Percentiles rank a stretch among this genome's conserved stretches.
Conservation (phyloP, 2,888 invertebrate species). For the Polyommatus iphigenia region DNA sequence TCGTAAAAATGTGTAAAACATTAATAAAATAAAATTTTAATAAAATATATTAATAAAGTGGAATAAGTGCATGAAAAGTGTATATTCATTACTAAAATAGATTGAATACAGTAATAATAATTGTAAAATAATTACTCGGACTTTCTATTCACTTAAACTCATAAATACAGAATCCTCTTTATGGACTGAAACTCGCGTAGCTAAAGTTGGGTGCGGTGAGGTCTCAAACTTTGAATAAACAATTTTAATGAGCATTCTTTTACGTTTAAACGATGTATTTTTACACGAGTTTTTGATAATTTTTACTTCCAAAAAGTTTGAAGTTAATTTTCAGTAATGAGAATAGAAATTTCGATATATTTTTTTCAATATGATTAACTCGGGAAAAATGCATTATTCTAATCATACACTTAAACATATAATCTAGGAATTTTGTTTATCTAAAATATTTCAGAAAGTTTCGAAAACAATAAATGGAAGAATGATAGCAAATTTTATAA, state of each 20-base stretch:
- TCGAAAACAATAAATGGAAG: too few species aligned
- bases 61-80: too few species aligned
- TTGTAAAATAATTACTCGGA: background rate
- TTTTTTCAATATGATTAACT: background rate
- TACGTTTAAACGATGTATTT: slow-evolving; percentile 3
- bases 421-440: too few species aligned
- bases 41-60: too few species aligned
- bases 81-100: too few species aligned
- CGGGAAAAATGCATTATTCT: background rate
- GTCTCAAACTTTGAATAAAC: background rate
- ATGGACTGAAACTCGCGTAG: slow-evolving; percentile 16
- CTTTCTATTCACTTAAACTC: slow-evolving; percentile 2
- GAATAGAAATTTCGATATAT: background rate
- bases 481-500: too few species aligned
- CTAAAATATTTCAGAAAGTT: background rate
- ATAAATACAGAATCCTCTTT: slow-evolving; percentile 7
- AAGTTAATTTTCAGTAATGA: background rate
- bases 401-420: too few species aligned
- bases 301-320: background rate
- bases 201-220: slow-evolving; percentile 25
- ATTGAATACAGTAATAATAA: background rate
- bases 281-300: slow-evolving; percentile 17
- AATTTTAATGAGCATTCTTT: slow-evolving; percentile 22
- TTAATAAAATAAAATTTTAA: too few species aligned
- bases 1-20: too few species aligned